Evolutionary conservation across 2,888 invertebrate genomes (phyloP), one percentile per base, ranked within the genome.

Genomic region (Drosophila helvetica): DNA sequence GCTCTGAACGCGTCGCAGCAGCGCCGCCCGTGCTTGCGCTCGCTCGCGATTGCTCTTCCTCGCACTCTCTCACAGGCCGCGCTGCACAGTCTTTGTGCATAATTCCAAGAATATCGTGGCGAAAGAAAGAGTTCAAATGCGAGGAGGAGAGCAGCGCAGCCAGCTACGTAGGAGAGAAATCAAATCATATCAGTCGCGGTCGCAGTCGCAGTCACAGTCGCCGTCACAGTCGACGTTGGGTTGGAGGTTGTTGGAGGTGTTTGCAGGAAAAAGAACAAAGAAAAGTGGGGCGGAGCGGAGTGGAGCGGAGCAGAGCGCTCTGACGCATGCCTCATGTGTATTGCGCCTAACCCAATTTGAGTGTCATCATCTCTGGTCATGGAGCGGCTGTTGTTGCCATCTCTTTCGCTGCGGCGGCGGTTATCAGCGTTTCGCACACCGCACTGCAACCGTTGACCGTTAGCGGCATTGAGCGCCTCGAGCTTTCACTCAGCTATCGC

Each of bases 291-390:
- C 58, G 47, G 22, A 5, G 33, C 15, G 33, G 15, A 33, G 17
- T 55, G 47, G 22, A 5, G 33, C 15, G 33, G 15, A 33, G 38
- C 38, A 15, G 7, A 50, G 17, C 55, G 47, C 47, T 73, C 54
- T 79, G 79, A 79, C 79, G 77, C 79, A 79, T 68, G 43, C 61
- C 64, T 65, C 54, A 19, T 12, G 33, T 55, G 33, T 55, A 86
- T 83, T 86, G 86, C 86, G 78, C 75, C 86, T 81, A 81, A 81
- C 80, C 71, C 80, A 82, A 69, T 75, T 77, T 58, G 63, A 77
- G 78, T 82, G 80, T 86, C 83, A 82, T 81, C 81, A 86, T 75
- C 65, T 75, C 65, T 62, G 64, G 71, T 70, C 82, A 76, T 74
- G 82, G 69, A 79, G 38, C 7, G 15, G 38, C n/a, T 38, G n/a